Base-by-base conservation (phyloP, 1,140 invertebrate genomes). In the Propsilocerus akamusi region DNA sequence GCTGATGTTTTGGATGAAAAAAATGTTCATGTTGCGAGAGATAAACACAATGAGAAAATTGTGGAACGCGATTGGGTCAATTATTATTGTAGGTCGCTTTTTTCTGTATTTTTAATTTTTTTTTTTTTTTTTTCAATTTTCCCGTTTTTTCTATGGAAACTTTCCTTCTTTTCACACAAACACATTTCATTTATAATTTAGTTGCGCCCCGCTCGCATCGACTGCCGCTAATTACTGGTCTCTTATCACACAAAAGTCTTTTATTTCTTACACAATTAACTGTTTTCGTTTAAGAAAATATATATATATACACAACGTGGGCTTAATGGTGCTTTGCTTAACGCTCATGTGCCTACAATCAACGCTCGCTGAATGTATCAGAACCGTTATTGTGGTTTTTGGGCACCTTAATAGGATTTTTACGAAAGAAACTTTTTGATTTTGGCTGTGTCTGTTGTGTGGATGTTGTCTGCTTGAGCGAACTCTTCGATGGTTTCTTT, bases 61-160 rank as follows among this genome's bases (percentile, higher is more conserved):
- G 46, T 49, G 25, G 48, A 52, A n/a, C 51, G 51, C 32, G 51
- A 52, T 47, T 52, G 51, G 51, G 51, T 49, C 47, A 49, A 52
- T 37, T 52, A 49, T 49, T 46, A 50, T 47, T 52, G 51, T 52
- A 52, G 51, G 51, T 52, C 26, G 28, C 51, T 49, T 50, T 46
- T 50, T 46, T 17, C 28, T 8, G 10, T n/a, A 30, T n/a, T 3
- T 3, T 30, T 30, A 30, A 30, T 11, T 11, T 30, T 30, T 30
- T n/a, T 30, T 30, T 2, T 11, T 8, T 30, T 30, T n/a, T n/a
- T 30, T 30, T 11, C n/a, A 7, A 30, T 30, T 30, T 30, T 2
- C 2, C n/a, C 28, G n/a, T 11, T 11, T 11, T 30, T 30, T 30
- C 10, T 8, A 30, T 2, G n/a, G 10, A 11, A 17, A 41, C 11